Evolutionary conservation across 2,797 vertebrate species (phyloP), one percentile per base, ranked within the genome.

Genomic region (Microctenopoma lineatum): DNA sequence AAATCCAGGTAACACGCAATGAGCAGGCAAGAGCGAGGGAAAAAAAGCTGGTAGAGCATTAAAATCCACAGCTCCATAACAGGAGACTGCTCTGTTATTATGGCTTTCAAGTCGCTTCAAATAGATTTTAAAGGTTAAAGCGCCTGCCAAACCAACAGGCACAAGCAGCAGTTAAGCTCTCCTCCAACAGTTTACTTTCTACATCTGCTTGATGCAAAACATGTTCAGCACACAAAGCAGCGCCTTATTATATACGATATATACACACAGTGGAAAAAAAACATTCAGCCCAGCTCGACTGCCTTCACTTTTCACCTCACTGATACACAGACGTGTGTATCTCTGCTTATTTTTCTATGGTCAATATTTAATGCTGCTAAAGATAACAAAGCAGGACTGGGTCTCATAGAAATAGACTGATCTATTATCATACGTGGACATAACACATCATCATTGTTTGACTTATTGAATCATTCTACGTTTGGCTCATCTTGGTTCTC

Each of bases 61-160:
- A 77, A 72, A 75, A 81, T 57, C 77, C 76, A 73, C 59, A 38
- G 57, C 9, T 73, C 59, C 70, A 70, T 39, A 66, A 65, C n/a
- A 0, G n/a, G 38, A 81, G 66, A 67, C 52, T 68, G 71, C 75
- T 83, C 61, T 81, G 80, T 83, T 66, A 81, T 84, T 77, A 78
- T 51, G 59, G 73, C 59, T 57, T 68, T 79, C 67, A 51, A 66
- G 66, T 69, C 29, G 53, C 81, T 85, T 84, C 70, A 82, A 89
- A 89, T 84, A 74, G 68, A 87, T 86, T 76, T 77, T 53, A 66
- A 84, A 84, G 66, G 67, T 13, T 80, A 59, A 81, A 83, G 50
- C 1, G 42, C 5, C 55, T 65, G 75, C 44, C 66, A 81, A 66
- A 63, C 63, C 61, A 64, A 58, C 54, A 46, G 18, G 80, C 69